phyloP scores from a whole-genome alignment of 2,888 invertebrate species.

The Elysia crispata region DNA sequence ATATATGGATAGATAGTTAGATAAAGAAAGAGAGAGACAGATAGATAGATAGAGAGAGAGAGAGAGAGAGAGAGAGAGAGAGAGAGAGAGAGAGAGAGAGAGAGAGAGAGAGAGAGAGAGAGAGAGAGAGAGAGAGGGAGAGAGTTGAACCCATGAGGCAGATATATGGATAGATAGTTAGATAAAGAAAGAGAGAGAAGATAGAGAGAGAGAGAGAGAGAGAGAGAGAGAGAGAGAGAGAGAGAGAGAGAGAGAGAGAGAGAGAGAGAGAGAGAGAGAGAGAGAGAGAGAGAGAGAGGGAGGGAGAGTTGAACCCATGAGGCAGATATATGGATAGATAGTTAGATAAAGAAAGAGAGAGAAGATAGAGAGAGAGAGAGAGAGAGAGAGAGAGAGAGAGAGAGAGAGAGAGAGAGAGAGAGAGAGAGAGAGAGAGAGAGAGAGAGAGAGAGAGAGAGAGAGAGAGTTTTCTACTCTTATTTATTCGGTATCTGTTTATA shows the following conservation, averaged over 20 bases:
- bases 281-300: constrained; percentile 15
- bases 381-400: too few species aligned
- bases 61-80: not conserved
- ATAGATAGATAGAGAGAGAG: constrained; percentile 17
- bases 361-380: not conserved
- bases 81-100: not conserved
- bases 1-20: constrained; percentile 2
- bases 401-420: too few species aligned
- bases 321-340: not conserved
- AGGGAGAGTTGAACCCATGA: not conserved
- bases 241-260: constrained; percentile 4
- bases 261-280: constrained; percentile 26
- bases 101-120: too few species aligned
- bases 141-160: too few species aligned
- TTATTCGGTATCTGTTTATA: not conserved
- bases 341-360: not conserved
- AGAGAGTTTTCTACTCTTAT: too few species aligned
- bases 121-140: too few species aligned
- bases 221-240: not conserved
- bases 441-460: too few species aligned
- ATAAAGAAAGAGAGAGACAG: constrained; percentile 20
- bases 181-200: too few species aligned
- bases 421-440: too few species aligned
- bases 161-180: too few species aligned
- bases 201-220: too few species aligned